These are phyloP conservation scores for Pectinophora gossypiella DNA, from an alignment of 1,140 invertebrate genomes.

Conservation along the genomic window DNA sequence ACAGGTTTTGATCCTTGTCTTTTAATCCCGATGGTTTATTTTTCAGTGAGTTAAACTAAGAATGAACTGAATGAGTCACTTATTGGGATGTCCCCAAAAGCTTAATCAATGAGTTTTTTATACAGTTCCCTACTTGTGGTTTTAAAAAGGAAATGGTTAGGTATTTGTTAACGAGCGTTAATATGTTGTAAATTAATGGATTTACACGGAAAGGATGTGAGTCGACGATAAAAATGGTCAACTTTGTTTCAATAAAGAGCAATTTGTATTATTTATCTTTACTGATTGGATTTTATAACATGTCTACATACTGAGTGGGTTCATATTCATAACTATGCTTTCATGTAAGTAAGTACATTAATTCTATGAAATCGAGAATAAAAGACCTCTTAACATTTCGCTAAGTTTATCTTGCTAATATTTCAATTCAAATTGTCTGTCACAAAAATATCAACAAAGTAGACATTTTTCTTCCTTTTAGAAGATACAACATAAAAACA, in stretches of 20 bases:
- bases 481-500: too few relatives aligned
- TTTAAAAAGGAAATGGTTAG: conserved; percentile 4
- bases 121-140: conserved; percentile 10
- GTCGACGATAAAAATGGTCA: background rate
- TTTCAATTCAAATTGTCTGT: too few relatives aligned
- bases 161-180: conserved; percentile 2
- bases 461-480: too few relatives aligned
- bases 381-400: too few relatives aligned
- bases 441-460: too few relatives aligned
- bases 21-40: background rate
- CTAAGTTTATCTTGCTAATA: too few relatives aligned
- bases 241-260: background rate
- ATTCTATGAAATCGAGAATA: too few relatives aligned
- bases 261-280: background rate
- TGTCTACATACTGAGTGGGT: too few relatives aligned
- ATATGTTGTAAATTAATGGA: conserved; percentile 4
- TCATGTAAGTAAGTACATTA: too few relatives aligned
- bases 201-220: background rate
- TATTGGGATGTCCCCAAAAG: conserved; percentile 14
- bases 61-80: background rate
- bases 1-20: background rate
- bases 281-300: background rate
- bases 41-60: background rate
- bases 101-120: conserved; percentile 25
- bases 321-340: too few relatives aligned